Evolutionary conservation across 2,113 vertebrate species (phyloP), one percentile per base, ranked within the genome.

Genomic region (Butorides virescens): DNA sequence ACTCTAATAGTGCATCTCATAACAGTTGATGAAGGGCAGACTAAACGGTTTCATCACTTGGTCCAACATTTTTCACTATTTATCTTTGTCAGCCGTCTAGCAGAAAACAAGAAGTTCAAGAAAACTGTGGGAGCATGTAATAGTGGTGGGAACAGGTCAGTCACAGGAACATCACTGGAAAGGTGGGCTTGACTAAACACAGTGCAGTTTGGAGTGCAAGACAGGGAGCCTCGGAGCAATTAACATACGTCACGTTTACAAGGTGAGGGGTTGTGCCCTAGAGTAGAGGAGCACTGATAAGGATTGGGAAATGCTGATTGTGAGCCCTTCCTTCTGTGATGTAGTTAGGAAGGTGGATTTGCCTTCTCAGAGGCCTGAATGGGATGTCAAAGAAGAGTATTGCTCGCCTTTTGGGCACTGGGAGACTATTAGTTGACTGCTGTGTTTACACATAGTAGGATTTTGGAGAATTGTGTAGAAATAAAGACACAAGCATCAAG

Each of bases 131-230:
- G 6, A 67, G 11, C 36, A 17, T 49, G 21, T 74, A 50, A 39
- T 47, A 72, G 23, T 59, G 52, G 30, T 81, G 39, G 37, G 50
- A 62, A 17, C 15, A 67, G 44, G 5, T 74, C 56, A 74, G 37
- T 25, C 18, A 23, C 20, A 17, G 0, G 0, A 58, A 20, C 5
- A 8, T 49, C 1, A 3, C 5, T 84, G 47, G 12, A 52, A 88
- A 72, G 23, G 10, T 55, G 36, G 46, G 13, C 12, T 77, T 77
- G 15, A 23, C 42, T 67, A 53, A 83, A 59, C 4, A 36, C 13
- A 36, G 10, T 66, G 22, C 9, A 26, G 88, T 80, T 88, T 77
- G 42, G 26, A 47, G 27, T 26, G 10, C 42, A 70, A 62, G 23
- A 4, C 2, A 36, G n/a, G 23, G 1, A 78, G 1, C 23, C 27